Conservation (phyloP, 2,797 vertebrate species). For the Ceyx erithaca region DNA sequence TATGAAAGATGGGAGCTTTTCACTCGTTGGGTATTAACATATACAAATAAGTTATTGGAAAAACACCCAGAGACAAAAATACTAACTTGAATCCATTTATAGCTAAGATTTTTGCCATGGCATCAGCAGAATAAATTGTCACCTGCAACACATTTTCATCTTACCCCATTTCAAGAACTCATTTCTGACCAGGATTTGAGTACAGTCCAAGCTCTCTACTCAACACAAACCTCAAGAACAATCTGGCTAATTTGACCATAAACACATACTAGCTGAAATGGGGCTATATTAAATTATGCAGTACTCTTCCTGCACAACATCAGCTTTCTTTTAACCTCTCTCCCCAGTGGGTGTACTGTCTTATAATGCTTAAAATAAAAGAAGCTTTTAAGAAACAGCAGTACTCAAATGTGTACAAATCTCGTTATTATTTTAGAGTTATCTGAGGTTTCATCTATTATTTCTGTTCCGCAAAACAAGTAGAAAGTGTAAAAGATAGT, state of each 20-base stretch:
- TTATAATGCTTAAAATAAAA: neutral
- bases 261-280: neutral
- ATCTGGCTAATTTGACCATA: neutral
- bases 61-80: neutral
- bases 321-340: neutral
- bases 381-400: neutral
- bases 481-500: neutral
- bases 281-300: neutral
- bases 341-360: neutral
- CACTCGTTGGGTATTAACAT: neutral
- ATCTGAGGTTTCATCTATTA: neutral
- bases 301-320: neutral
- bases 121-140: neutral
- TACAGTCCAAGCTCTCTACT: neutral
- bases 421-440: neutral
- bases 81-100: neutral
- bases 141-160: neutral
- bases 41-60: neutral
- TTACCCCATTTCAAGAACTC: neutral
- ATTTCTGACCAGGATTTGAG: neutral
- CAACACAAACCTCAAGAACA: neutral
- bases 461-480: neutral
- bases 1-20: neutral
- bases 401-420: neutral
- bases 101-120: neutral